Conservation (phyloP, 2,113 vertebrate genomes). For the Silurus asotus region DNA sequence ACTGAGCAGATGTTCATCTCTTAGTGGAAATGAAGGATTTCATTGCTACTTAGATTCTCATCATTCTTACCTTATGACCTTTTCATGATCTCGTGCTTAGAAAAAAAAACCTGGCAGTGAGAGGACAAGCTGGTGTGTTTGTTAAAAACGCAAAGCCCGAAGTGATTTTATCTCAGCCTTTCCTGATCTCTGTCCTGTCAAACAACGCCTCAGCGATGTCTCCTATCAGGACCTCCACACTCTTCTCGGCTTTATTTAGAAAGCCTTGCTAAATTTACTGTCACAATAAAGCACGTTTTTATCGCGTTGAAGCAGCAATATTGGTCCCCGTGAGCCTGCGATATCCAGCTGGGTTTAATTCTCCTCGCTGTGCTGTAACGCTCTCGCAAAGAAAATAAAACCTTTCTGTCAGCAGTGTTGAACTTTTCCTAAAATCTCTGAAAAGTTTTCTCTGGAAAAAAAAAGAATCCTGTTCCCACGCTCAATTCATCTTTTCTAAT, state of each 20-base stretch:
- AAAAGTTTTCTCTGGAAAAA: background rate
- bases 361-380: conserved; percentile 22
- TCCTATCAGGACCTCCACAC: background rate
- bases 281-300: conserved; percentile 13
- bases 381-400: background rate
- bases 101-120: background rate
- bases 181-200: background rate
- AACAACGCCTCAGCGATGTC: background rate
- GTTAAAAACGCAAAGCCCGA: background rate
- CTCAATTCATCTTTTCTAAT: conserved; percentile 28
- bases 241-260: background rate
- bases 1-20: background rate
- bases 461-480: background rate
- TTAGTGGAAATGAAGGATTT: background rate
- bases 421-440: background rate
- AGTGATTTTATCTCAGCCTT: background rate
- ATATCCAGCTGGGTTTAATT: conserved; percentile 7
- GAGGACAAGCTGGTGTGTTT: background rate
- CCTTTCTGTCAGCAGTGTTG: background rate
- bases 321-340: background rate
- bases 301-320: conserved; percentile 12
- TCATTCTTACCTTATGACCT: background rate
- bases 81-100: background rate
- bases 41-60: background rate
- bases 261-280: conserved; percentile 30